Conservation (phyloP, 2,797 vertebrate genomes). For the Echeneis naucrates region DNA sequence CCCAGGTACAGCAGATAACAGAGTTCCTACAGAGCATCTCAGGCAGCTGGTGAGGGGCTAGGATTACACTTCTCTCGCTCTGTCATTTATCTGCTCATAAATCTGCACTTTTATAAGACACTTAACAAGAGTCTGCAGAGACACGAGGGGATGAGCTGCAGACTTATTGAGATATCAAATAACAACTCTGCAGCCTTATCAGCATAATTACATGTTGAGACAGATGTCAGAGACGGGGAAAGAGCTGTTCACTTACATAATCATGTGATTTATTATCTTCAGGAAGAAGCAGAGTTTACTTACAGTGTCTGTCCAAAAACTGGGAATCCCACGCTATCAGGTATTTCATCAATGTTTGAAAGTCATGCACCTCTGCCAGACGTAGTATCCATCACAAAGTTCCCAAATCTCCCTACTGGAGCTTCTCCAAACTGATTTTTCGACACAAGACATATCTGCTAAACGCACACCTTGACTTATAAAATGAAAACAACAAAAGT, state of each 20-base stretch:
- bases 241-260: not conserved
- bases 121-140: slow-evolving; percentile 55
- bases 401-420: not conserved
- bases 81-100: slow-evolving; percentile 66
- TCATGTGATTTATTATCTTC: not conserved
- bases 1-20: slow-evolving; percentile 26
- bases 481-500: not conserved
- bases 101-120: slow-evolving; percentile 69
- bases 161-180: slow-evolving; percentile 59
- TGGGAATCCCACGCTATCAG: slow-evolving; percentile 1
- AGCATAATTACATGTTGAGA: slow-evolving; percentile 43
- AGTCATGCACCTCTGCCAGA: not conserved
- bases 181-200: slow-evolving; percentile 47
- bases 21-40: slow-evolving; percentile 16
- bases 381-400: slow-evolving; percentile 24
- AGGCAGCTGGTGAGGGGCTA: slow-evolving; percentile 25
- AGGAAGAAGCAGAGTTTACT: not conserved
- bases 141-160: slow-evolving; percentile 37
- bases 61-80: slow-evolving; percentile 36
- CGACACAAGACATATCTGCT: not conserved
- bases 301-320: slow-evolving; percentile 9
- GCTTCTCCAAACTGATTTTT: not conserved
- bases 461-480: not conserved
- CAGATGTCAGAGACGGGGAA: slow-evolving; percentile 5
- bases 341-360: not conserved